A percentile compares a stretch with the other conserved stretches of the same genome.
Conservation (phyloP, 1,140 invertebrate species). For the Plectrocnemia conspersa region DNA sequence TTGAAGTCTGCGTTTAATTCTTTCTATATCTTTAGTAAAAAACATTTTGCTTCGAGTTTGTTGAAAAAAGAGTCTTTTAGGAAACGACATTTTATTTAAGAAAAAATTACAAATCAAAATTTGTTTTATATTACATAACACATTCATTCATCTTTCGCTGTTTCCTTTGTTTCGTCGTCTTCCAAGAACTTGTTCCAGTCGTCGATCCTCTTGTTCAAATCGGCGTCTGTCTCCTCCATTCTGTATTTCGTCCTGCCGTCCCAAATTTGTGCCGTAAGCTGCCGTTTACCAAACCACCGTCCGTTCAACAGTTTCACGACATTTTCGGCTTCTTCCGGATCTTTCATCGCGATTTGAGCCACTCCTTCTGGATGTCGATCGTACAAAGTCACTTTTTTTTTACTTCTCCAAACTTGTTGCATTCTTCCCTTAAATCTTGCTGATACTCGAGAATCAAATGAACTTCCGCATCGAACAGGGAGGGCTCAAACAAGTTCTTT, state of each 20-base stretch:
- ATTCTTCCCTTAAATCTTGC: constrained; percentile 85
- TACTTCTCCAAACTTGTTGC: constrained; percentile 86
- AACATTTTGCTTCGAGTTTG: no score
- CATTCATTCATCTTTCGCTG: no score
- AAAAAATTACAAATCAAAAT: no score
- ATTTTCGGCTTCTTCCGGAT: constrained; percentile 84
- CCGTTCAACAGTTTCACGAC: constrained; percentile 86
- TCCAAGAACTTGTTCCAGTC: constrained; percentile 88
- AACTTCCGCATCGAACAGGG: constrained; percentile 87
- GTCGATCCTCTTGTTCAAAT: constrained; percentile 72
- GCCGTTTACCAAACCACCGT: constrained; percentile 83
- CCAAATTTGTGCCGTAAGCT: constrained; percentile 84
- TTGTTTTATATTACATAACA: no score
- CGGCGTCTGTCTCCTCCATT: constrained; percentile 85
- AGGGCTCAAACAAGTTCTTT: constrained; percentile 89
- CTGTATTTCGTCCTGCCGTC: constrained; percentile 95
- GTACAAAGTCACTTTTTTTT: constrained; percentile 87
- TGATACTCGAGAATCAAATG: constrained; percentile 86
- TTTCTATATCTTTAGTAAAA: no score
- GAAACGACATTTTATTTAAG: no score
- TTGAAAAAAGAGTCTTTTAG: no score
- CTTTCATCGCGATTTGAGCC: constrained; percentile 85
- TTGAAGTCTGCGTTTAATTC: no score
- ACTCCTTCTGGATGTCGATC: constrained; percentile 94
- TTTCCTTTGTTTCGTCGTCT: constrained; percentile 42